Evolutionary conservation across 2,113 vertebrate species (phyloP).

Genomic region (Atrichornis clamosus): DNA sequence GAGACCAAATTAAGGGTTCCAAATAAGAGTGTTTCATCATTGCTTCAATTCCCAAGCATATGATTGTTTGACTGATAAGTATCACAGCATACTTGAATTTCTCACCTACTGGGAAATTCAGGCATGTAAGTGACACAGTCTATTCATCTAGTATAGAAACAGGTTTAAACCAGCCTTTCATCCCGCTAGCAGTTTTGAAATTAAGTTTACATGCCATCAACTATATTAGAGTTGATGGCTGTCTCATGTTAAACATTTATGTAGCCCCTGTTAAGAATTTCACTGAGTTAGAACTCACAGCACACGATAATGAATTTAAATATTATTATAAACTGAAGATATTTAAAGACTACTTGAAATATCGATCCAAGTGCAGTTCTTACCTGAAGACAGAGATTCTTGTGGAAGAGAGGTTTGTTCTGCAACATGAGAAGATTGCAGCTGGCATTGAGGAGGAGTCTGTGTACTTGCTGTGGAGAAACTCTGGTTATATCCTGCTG

Average conservation of each 20-base stretch:
- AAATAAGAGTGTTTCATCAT: neutral
- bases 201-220: neutral
- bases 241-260: neutral
- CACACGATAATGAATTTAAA: neutral
- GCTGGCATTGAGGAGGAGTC: slow-evolving; percentile 85
- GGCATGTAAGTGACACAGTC: neutral
- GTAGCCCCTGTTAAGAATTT: neutral
- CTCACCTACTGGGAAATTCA: neutral
- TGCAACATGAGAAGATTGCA: slow-evolving; percentile 62
- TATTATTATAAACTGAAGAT: neutral
- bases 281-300: neutral
- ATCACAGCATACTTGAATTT: neutral
- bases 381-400: slow-evolving; percentile 73
- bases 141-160: neutral
- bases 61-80: neutral
- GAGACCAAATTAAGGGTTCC: neutral
- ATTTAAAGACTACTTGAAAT: neutral
- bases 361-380: neutral
- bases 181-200: neutral
- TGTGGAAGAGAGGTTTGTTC: slow-evolving; percentile 78
- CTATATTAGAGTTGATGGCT: neutral
- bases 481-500: slow-evolving; percentile 73
- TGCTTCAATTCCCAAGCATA: neutral
- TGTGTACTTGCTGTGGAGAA: slow-evolving; percentile 89
- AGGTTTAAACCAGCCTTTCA: neutral